phyloP scores from a whole-genome alignment of 2,797 vertebrate genomes.

The Enteromius treurensis region DNA sequence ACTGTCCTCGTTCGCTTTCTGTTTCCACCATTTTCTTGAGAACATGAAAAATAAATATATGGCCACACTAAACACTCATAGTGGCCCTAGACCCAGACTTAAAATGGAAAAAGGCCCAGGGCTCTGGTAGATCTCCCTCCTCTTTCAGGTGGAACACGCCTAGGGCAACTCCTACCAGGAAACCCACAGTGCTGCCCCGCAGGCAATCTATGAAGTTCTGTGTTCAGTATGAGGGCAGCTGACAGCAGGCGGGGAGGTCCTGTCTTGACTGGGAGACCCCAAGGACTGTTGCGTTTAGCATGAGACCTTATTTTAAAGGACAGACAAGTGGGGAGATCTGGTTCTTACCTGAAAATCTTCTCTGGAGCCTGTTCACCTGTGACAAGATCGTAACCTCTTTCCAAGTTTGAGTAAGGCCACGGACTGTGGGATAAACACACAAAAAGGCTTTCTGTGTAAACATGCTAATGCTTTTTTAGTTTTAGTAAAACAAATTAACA shows the following conservation, averaged over 20 bases:
- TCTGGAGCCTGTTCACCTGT: constrained; percentile 96
- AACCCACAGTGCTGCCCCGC: not conserved
- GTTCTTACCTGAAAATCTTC: constrained; percentile 94
- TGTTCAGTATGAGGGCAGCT: not conserved
- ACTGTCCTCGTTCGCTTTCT: constrained; percentile 7
- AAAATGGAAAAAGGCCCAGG: not conserved
- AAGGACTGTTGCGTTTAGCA: not conserved
- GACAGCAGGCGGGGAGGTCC: constrained; percentile 18
- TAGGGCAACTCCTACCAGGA: constrained; percentile 10
- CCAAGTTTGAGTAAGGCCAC: constrained; percentile 96
- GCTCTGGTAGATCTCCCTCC: not conserved
- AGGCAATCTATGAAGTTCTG: constrained; percentile 1
- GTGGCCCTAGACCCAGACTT: not conserved
- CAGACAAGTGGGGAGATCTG: constrained; percentile 32
- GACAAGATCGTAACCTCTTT: constrained; percentile 95
- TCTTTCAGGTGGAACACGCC: constrained; percentile 31
- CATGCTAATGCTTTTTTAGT: not conserved
- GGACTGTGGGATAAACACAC: constrained; percentile 77
- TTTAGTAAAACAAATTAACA: not conserved
- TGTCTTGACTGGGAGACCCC: not conserved
- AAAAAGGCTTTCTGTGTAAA: not conserved
- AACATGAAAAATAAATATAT: not conserved
- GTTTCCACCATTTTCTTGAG: not conserved
- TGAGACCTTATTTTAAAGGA: not conserved
- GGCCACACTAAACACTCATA: not conserved